Conservation (phyloP, 2,797 vertebrate genomes). For the Pseudomugil gertrudae region DNA sequence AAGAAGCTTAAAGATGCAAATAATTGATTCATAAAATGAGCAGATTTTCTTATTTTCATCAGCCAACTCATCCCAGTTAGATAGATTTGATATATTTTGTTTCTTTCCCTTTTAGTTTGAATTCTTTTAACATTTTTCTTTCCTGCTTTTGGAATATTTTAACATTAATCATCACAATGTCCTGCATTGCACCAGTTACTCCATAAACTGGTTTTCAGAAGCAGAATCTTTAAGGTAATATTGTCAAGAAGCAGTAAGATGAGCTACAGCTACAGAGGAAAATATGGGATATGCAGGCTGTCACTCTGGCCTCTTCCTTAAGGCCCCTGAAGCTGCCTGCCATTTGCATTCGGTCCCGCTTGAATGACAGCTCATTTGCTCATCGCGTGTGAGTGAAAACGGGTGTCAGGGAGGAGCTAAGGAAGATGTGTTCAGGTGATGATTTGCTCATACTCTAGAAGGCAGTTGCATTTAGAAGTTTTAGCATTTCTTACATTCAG, state of each 20-base stretch:
- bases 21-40: no score
- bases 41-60: no score
- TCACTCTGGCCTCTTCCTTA: constrained; percentile 21
- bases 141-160: not conserved
- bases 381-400: constrained; percentile 72
- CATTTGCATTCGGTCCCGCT: constrained; percentile 17
- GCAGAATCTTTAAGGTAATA: constrained; percentile 10
- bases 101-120: no score
- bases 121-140: not conserved
- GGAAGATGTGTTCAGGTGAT: constrained; percentile 64
- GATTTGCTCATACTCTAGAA: constrained; percentile 46
- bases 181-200: not conserved
- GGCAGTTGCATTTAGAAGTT: constrained; percentile 31
- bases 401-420: constrained; percentile 57
- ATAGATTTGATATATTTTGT: not conserved
- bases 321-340: constrained; percentile 13
- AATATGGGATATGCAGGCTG: constrained; percentile 5
- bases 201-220: constrained; percentile 16
- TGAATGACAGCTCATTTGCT: constrained; percentile 69
- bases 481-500: constrained; percentile 52
- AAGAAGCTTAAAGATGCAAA: no score
- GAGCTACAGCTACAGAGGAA: constrained; percentile 20
- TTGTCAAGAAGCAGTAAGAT: constrained; percentile 29
- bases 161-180: not conserved
- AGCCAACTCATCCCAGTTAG: no score